These are phyloP conservation scores for Drosophila mayaguana DNA, from an alignment of 2,888 invertebrate species.

Conservation along the genomic window DNA sequence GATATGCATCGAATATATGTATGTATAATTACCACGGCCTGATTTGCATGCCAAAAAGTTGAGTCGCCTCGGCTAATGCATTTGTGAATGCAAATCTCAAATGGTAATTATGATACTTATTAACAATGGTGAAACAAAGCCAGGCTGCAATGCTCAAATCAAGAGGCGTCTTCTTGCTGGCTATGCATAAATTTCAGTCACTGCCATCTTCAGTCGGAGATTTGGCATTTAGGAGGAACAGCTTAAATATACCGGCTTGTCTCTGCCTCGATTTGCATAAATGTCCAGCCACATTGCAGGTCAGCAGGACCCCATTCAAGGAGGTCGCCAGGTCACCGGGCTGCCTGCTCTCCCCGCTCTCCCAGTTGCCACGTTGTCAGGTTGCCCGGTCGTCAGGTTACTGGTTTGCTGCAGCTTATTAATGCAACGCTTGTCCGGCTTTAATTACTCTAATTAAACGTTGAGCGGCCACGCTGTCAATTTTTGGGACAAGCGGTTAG, in stretches of 20 bases:
- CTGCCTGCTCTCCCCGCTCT: too few species aligned
- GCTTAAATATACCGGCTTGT: slow-evolving; percentile 14
- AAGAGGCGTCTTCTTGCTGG: not conserved
- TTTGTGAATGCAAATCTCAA: slow-evolving; percentile 27
- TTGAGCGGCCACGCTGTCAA: slow-evolving; percentile 33
- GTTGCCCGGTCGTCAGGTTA: slow-evolving; percentile 9
- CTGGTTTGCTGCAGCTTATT: slow-evolving; percentile 57
- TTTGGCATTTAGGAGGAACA: slow-evolving; percentile 24
- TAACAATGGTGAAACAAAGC: slow-evolving; percentile 47
- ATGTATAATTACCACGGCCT: slow-evolving; percentile 53
- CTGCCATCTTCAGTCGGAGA: slow-evolving; percentile 13
- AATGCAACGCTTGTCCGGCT: slow-evolving; percentile 59
- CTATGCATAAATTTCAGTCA: slow-evolving; percentile 15
- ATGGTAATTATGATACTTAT: slow-evolving; percentile 53
- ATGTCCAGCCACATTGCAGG: slow-evolving; percentile 27
- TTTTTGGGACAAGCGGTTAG: slow-evolving; percentile 30
- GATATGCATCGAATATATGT: slow-evolving; percentile 63
- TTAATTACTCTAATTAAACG: slow-evolving; percentile 73
- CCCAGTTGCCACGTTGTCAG: slow-evolving; percentile 11
- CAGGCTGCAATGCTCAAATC: slow-evolving; percentile 4
- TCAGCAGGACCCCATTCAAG: slow-evolving; percentile 1
- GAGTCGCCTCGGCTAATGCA: slow-evolving; percentile 30
- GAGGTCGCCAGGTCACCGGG: slow-evolving; percentile 9
- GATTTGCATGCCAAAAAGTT: slow-evolving; percentile 38
- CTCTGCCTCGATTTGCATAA: slow-evolving; percentile 60